Conservation (phyloP, 2,888 invertebrate genomes). For the Oscheius sp. region DNA sequence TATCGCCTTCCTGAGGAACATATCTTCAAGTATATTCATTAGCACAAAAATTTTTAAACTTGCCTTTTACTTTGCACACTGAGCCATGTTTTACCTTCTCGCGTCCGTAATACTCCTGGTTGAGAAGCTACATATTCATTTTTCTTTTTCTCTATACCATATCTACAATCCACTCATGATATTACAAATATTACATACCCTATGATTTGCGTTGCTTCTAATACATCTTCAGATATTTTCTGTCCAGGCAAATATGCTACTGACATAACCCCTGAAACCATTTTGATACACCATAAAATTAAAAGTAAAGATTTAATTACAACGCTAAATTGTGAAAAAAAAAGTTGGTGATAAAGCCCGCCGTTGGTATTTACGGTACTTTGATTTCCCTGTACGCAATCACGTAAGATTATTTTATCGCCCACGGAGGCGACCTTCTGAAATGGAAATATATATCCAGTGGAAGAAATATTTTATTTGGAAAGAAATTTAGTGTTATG, state of each 20-base stretch:
- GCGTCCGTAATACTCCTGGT: slow-evolving; percentile 48
- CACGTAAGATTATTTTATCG: too few relatives aligned
- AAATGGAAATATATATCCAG: too few relatives aligned
- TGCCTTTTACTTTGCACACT: slow-evolving; percentile 58
- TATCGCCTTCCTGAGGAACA: slow-evolving; percentile 67
- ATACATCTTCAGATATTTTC: neutral
- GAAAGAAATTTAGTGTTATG: too few relatives aligned
- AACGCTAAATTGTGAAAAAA: too few relatives aligned
- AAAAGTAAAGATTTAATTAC: too few relatives aligned
- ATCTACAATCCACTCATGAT: slow-evolving; percentile 39
- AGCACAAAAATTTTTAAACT: slow-evolving; percentile 2
- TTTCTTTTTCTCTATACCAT: slow-evolving; percentile 53
- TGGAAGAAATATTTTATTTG: too few relatives aligned
- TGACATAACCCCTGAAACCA: neutral
- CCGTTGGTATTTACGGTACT: too few relatives aligned
- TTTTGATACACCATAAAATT: neutral
- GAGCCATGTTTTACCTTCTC: slow-evolving; percentile 54
- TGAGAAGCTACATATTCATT: slow-evolving; percentile 43
- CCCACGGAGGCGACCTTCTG: too few relatives aligned
- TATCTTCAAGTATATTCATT: slow-evolving; percentile 56
- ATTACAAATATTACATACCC: neutral
- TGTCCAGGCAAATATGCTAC: slow-evolving; percentile 18
- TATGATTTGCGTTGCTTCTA: neutral
- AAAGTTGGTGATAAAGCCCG: too few relatives aligned
- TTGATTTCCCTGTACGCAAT: too few relatives aligned